A percentile compares a stretch with the other conserved stretches of the same genome.
phyloP scores from a whole-genome alignment of 2,113 vertebrate genomes.

The Eclectus roratus region DNA sequence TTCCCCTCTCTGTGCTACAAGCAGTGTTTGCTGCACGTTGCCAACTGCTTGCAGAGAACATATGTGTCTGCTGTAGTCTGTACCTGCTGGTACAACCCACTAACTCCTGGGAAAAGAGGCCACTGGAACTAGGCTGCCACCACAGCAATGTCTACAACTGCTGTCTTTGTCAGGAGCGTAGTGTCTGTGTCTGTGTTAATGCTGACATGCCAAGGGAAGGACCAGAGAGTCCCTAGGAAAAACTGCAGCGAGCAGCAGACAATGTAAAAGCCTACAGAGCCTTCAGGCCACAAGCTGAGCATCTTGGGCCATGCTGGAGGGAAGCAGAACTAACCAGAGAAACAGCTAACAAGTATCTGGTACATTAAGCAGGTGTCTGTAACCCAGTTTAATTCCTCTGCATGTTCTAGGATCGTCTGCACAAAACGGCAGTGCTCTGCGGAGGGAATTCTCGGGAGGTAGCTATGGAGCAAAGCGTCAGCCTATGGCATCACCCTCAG shows the following conservation, averaged over 20 bases:
- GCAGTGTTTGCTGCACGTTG: rapidly evolving
- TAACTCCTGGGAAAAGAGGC: not conserved
- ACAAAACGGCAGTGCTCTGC: constrained; percentile 92
- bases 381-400: not conserved
- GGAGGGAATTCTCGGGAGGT: constrained; percentile 89
- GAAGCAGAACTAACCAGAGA: not conserved
- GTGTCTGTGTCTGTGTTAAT: not conserved
- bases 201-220: not conserved
- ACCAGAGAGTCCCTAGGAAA: not conserved
- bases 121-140: not conserved
- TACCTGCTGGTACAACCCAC: not conserved
- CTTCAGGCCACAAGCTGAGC: not conserved
- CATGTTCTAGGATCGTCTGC: constrained; percentile 80
- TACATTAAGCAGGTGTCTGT: not conserved
- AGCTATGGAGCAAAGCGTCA: constrained; percentile 89
- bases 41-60: not conserved
- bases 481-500: constrained; percentile 92
- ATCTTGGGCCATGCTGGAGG: not conserved
- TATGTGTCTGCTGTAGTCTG: not conserved
- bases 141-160: not conserved
- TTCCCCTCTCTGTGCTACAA: not conserved
- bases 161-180: rapidly evolving
- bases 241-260: not conserved
- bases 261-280: not conserved
- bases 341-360: not conserved